A percentile compares a stretch with the other conserved stretches of the same genome.
These are phyloP conservation scores for Amblyraja radiata DNA, from an alignment of 2,797 vertebrate species.

Conservation along the genomic window DNA sequence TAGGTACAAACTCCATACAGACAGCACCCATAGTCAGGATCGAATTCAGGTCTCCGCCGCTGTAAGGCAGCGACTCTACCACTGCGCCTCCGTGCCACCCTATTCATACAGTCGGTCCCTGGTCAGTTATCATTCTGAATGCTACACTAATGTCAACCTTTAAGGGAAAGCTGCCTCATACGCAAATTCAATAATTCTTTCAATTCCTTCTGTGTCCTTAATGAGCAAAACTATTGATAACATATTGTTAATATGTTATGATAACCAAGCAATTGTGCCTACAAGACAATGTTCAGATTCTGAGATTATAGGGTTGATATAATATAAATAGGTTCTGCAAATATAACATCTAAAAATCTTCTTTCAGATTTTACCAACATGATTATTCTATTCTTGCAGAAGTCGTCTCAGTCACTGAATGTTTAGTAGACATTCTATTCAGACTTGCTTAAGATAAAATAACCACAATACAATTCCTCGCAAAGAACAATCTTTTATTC, in stretches of 20 bases:
- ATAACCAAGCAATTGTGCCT: neutral
- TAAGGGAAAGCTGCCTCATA: neutral
- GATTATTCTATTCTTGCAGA: neutral
- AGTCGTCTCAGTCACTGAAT: neutral
- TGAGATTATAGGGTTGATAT: neutral
- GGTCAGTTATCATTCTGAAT: neutral
- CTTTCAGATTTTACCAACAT: neutral
- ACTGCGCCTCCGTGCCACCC: too few species aligned
- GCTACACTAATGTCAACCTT: neutral
- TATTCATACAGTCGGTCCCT: neutral
- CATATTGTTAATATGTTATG: neutral
- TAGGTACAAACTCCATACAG: too few species aligned
- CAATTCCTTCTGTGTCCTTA: neutral
- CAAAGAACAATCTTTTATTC: neutral
- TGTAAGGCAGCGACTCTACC: too few species aligned
- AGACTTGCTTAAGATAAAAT: neutral
- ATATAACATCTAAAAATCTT: neutral
- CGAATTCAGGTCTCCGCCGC: too few species aligned
- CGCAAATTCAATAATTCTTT: neutral
- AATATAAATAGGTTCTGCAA: too few species aligned
- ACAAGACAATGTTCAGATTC: neutral
- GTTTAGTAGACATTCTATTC: neutral
- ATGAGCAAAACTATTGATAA: neutral
- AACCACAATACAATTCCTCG: neutral
- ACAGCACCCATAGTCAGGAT: too few species aligned